Conservation (phyloP, 2,888 invertebrate species). For the Drosophila setosimentum region DNA sequence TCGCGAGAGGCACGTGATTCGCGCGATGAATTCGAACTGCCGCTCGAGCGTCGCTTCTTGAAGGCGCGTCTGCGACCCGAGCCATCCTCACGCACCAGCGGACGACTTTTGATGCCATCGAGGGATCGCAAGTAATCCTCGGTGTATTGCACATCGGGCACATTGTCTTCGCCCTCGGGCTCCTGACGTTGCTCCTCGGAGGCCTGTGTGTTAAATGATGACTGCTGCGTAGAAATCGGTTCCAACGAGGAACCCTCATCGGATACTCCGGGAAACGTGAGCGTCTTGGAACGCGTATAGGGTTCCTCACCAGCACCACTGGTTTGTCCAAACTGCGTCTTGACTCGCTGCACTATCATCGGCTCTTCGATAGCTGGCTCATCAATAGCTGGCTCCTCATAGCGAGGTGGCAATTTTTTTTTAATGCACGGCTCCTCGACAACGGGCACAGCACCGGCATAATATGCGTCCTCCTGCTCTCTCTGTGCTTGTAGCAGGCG, state of each 20-base stretch:
- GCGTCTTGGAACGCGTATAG: conserved; percentile 70
- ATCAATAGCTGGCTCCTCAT: conserved; percentile 37
- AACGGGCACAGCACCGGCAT: conserved; percentile 68
- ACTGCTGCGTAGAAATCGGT: conserved; percentile 77
- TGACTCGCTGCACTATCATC: conserved; percentile 72
- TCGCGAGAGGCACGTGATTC: conserved; percentile 88
- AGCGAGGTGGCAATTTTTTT: conserved; percentile 63
- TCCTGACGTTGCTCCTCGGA: conserved; percentile 86
- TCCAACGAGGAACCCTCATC: conserved; percentile 83
- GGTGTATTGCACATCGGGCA: conserved; percentile 79
- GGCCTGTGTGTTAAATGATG: conserved; percentile 82
- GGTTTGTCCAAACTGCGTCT: conserved; percentile 83
- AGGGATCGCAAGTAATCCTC: conserved; percentile 87
- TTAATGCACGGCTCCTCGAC: conserved; percentile 74
- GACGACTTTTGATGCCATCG: conserved; percentile 88
- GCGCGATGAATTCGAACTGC: conserved; percentile 86
- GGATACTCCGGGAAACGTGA: conserved; percentile 80
- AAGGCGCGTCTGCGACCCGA: conserved; percentile 88
- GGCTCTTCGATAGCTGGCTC: conserved; percentile 57
- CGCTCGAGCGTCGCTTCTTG: conserved; percentile 87
- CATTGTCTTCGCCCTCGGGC: conserved; percentile 83
- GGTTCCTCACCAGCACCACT: conserved; percentile 64
- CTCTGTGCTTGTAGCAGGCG: conserved; percentile 62
- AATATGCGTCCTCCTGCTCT: conserved; percentile 57
- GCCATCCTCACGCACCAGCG: conserved; percentile 88